Conservation (phyloP, 1,140 invertebrate genomes). For the Idris sp. region DNA sequence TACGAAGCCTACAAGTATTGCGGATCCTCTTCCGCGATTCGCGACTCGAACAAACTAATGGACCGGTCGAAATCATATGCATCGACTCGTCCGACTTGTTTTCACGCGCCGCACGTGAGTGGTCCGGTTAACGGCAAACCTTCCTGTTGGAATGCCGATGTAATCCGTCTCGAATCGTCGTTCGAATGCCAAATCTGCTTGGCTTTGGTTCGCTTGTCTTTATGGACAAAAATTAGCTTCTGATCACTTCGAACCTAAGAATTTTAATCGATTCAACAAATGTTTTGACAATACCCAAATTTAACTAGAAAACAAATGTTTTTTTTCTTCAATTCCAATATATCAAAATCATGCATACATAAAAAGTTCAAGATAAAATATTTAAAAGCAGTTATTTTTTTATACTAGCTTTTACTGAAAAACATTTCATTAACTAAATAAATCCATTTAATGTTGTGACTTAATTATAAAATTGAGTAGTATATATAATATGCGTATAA, state of each 20-base stretch:
- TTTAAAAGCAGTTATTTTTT: too few species aligned
- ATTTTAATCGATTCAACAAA: too few species aligned
- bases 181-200: constrained; percentile 58
- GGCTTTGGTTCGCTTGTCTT: constrained; percentile 25
- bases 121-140: constrained; percentile 56
- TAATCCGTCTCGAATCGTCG: constrained; percentile 61
- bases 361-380: too few species aligned
- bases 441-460: constrained; percentile 5
- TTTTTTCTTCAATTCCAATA: too few species aligned
- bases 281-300: too few species aligned
- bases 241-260: not conserved
- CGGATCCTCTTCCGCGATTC: constrained; percentile 62
- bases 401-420: too few species aligned
- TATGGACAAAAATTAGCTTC: constrained; percentile 29
- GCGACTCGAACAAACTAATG: constrained; percentile 64
- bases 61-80: constrained; percentile 66
- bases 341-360: too few species aligned
- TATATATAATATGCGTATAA: constrained; percentile 6
- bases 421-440: constrained; percentile 9
- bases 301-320: too few species aligned
- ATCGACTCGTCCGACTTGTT: constrained; percentile 65
- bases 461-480: too few species aligned
- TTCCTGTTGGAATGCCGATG: constrained; percentile 63
- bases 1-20: constrained; percentile 50
- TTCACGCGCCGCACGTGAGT: constrained; percentile 64